Evolutionary conservation across 2,113 vertebrate species (phyloP), one percentile per base, ranked within the genome.

Genomic region (Mustelus asterias): DNA sequence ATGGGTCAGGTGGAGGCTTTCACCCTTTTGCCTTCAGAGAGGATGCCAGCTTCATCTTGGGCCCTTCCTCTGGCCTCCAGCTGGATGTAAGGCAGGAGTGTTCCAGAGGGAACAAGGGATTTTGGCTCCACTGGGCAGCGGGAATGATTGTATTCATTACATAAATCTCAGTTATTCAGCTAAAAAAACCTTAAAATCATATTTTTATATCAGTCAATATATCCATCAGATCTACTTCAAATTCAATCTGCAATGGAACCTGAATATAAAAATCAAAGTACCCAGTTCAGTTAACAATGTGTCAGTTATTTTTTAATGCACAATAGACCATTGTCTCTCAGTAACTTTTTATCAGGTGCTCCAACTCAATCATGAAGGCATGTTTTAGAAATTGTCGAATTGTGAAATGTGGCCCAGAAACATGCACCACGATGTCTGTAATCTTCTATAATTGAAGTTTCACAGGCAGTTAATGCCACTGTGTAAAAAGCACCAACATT

Each of bases 381-480:
- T 33, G 14, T 63, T 90, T 63, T 14, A 90, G 63, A 90, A n/a
- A n/a, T 60, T 63, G 29, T 13, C 63, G 29, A 58, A n/a, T 92
- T 65, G 33, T 65, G 65, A 92, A n/a, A 37, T 18, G 29, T 1
- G 14, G 58, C 16, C 60, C 5, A 65, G 44, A 65, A 37, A 65
- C 10, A 16, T 60, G 65, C 89, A 65, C 22, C 60, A 29, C 65
- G 37, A 92, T 60, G 58, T 92, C 60, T 92, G 16, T n/a, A 92
- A 92, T 65, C 89, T 65, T 92, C 89, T 92, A 10, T 76, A 92
- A 60, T 63, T 90, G 29, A 37, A 65, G 80, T 63, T 90, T 90
- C 5, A 20, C 58, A 65, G 58, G 29, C 29, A 65, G 33, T 92
- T 65, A 63, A 65, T 8, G 33, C 89, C 33, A 65, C 60, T 37